A percentile compares a stretch with the other conserved stretches of the same genome.
Conservation (phyloP, 1,140 invertebrate genomes). For the Riptortus pedestris region DNA sequence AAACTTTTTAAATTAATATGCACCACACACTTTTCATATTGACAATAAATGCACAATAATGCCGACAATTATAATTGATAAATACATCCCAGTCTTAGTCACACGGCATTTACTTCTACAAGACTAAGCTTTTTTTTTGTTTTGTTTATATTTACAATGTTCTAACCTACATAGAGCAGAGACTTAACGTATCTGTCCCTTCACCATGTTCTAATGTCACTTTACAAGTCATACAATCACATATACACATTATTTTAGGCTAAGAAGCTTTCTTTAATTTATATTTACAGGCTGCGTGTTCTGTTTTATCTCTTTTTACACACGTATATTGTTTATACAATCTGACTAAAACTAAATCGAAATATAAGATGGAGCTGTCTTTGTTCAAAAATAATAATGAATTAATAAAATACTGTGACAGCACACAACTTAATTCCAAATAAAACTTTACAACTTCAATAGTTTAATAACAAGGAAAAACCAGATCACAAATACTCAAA, state of each 20-base stretch:
- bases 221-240: conserved; percentile 21
- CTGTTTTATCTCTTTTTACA: neutral
- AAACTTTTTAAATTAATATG: neutral
- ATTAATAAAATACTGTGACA: conserved; percentile 24
- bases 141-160: conserved; percentile 8
- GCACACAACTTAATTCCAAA: conserved; percentile 18
- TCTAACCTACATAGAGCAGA: conserved; percentile 15
- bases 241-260: conserved; percentile 15
- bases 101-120: conserved; percentile 13
- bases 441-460: conserved; percentile 5
- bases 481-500: conserved; percentile 19
- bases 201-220: conserved; percentile 22
- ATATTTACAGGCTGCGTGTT: conserved; percentile 6
- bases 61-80: conserved; percentile 20
- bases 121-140: conserved; percentile 15
- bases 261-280: conserved; percentile 10
- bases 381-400: conserved; percentile 1
- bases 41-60: conserved; percentile 18
- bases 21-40: conserved; percentile 10
- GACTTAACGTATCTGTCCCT: conserved; percentile 14
- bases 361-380: conserved; percentile 18
- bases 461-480: conserved; percentile 9
- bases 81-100: conserved; percentile 24
- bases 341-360: conserved; percentile 14
- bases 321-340: conserved; percentile 9